A percentile compares a stretch with the other conserved stretches of the same genome.
These are phyloP conservation scores for Polylopha cassiicola DNA, from an alignment of 2,888 invertebrate genomes.

Conservation along the genomic window DNA sequence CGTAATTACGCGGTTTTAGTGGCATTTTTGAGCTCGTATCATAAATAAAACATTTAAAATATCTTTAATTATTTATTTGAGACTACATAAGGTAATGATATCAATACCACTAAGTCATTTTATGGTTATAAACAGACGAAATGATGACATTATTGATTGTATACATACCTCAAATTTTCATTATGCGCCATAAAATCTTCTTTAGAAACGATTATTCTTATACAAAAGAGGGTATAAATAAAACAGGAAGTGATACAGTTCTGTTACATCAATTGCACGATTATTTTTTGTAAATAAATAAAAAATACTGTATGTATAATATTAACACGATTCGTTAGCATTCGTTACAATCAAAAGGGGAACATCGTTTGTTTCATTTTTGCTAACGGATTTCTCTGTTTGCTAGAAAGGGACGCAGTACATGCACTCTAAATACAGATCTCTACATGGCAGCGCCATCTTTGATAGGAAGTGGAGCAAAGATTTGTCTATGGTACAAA, in stretches of 20 bases:
- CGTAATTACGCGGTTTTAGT: constrained; percentile 10
- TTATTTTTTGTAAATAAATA: constrained; percentile 50
- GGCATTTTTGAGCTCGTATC: background rate
- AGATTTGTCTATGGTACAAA: constrained; percentile 41
- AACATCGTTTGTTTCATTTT: constrained; percentile 39
- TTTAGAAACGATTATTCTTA: constrained; percentile 3
- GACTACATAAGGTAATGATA: constrained; percentile 3
- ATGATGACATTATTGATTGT: constrained; percentile 70
- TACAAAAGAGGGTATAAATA: constrained; percentile 11
- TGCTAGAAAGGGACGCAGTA: constrained; percentile 45
- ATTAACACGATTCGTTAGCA: constrained; percentile 71
- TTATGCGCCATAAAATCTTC: constrained; percentile 52
- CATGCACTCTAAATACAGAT: constrained; percentile 49
- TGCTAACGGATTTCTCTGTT: constrained; percentile 1
- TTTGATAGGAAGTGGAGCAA: constrained; percentile 39
- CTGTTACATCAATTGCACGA: constrained; percentile 44
- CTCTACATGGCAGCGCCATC: constrained; percentile 47
- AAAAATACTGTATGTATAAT: constrained; percentile 49
- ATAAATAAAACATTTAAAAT: background rate
- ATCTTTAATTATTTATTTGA: background rate
- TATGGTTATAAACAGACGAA: constrained; percentile 47
- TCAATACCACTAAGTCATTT: constrained; percentile 13
- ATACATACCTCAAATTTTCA: constrained; percentile 65
- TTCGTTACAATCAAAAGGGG: constrained; percentile 72
- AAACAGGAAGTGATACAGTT: constrained; percentile 14